These are phyloP conservation scores for Gymnoscopelus braueri DNA, from an alignment of 2,797 vertebrate genomes.

Conservation along the genomic window DNA sequence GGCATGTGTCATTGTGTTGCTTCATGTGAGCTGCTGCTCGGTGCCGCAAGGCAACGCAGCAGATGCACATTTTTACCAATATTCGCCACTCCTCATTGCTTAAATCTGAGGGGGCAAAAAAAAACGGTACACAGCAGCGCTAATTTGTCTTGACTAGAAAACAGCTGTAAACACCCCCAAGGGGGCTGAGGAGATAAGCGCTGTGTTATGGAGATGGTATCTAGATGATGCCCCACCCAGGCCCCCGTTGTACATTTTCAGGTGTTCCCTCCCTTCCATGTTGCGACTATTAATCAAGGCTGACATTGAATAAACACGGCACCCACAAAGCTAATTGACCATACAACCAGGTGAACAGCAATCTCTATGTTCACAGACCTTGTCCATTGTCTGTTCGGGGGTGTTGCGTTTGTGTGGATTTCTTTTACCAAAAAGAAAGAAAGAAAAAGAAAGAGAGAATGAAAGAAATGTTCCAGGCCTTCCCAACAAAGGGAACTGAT, in stretches of 20 bases:
- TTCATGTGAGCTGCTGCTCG: constrained; percentile 3
- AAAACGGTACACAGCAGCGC: constrained; percentile 30
- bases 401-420: constrained; percentile 32
- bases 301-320: constrained; percentile 69
- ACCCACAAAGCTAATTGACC: constrained; percentile 71
- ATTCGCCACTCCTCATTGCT: constrained; percentile 38
- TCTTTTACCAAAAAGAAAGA: constrained; percentile 3
- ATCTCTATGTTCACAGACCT: constrained; percentile 41
- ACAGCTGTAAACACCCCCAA: constrained; percentile 75
- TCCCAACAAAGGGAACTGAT: constrained; percentile 75
- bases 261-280: constrained; percentile 64
- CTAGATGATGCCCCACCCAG: constrained; percentile 73
- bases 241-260: constrained; percentile 60
- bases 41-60: constrained; percentile 8
- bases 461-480: constrained; percentile 2
- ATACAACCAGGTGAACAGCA: constrained; percentile 57
- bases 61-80: constrained; percentile 39
- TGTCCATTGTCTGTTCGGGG: constrained; percentile 39
- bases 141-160: constrained; percentile 80
- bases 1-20: constrained; percentile 24
- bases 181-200: constrained; percentile 64
- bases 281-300: constrained; percentile 75
- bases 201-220: constrained; percentile 73
- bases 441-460: too few relatives aligned
- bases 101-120: constrained; percentile 53